Evolutionary conservation across 2,888 invertebrate species (phyloP), one percentile per base, ranked within the genome.

Genomic region (Eubasilissa splendida): DNA sequence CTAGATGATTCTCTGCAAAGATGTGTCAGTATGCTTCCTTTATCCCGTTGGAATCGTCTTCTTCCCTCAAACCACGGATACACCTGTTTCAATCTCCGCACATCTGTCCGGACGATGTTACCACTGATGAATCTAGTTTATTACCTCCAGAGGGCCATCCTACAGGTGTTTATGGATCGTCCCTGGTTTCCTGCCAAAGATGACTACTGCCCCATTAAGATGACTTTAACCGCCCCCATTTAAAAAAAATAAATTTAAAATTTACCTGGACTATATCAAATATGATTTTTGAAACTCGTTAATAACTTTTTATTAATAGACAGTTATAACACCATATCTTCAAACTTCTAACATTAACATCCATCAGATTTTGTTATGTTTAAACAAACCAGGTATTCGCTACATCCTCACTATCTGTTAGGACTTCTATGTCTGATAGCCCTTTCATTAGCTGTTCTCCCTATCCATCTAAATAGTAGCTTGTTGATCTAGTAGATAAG

Each of bases 31-130:
- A 2, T 42, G 42, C 42, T 63, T 14, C 31, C 9, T 31, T 60
- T 60, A 60, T 54, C 70, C 70, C 70, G 70, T 70, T 70, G 31
- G n/a, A 71, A n/a, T 52, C 22, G 54, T 71, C 71, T 71, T 71
- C 14, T 31, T 71, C 54, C 31, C 68, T 52, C n/a, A 68, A 68
- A 68, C 11, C 10, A 14, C 65, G 52, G 31, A 76, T 76, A 76
- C 77, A 77, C 77, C 77, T 77, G 77, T 77, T 70, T 66, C 59
- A 77, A 77, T 70, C 77, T 68, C 56, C 65, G 54, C 56, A 50
- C 77, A 77, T 77, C 77, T 77, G 77, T 70, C 59, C 31, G 10
- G 58, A 53, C 73, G 53, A 63, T 63, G 31, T 63, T 63, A 63
- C 63, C 63, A 22, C 63, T 56, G 71, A 56, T 71, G 71, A 71